These are phyloP conservation scores for Corella eumyota DNA, from an alignment of 23 tunicate species.

Conservation along the genomic window DNA sequence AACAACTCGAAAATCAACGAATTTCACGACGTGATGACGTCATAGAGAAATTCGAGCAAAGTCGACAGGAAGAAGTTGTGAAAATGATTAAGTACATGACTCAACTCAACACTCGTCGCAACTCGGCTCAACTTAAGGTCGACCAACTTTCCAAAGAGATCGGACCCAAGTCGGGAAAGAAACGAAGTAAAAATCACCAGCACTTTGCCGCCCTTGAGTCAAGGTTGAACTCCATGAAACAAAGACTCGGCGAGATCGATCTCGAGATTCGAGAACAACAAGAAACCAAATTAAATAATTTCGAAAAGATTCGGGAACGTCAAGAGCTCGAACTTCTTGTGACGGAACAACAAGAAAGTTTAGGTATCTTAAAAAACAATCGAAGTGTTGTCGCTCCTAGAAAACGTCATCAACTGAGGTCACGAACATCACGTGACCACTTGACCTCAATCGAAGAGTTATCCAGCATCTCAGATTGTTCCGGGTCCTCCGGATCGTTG, in stretches of 20 bases:
- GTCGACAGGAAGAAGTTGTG: conserved; percentile 38
- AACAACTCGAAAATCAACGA: background rate
- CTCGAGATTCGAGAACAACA: conserved; percentile 46
- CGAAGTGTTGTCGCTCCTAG: too few relatives aligned
- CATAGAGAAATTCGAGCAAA: conserved; percentile 58
- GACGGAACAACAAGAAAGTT: conserved; percentile 55
- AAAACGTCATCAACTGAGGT: conserved; percentile 27
- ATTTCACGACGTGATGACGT: conserved; percentile 21
- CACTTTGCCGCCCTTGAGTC: conserved; percentile 75
- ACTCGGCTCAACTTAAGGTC: conserved; percentile 74
- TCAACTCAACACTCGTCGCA: conserved; percentile 51
- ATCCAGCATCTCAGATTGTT: conserved; percentile 48
- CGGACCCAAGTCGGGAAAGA: conserved; percentile 74
- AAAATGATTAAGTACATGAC: conserved; percentile 48
- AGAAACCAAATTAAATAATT: conserved; percentile 32
- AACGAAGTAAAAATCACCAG: conserved; percentile 62
- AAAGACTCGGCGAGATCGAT: conserved; percentile 34
- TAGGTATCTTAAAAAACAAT: conserved; percentile 19
- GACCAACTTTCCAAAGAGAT: conserved; percentile 57
- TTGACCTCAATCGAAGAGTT: conserved; percentile 57
- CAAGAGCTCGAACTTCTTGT: conserved; percentile 59
- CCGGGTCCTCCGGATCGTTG: conserved; percentile 52
- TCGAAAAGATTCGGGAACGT: conserved; percentile 64
- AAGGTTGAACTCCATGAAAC: conserved; percentile 46
- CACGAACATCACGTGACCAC: conserved; percentile 12